These are phyloP conservation scores for Chrysina gloriosa DNA, from an alignment of 2,888 invertebrate genomes.

Conservation along the genomic window DNA sequence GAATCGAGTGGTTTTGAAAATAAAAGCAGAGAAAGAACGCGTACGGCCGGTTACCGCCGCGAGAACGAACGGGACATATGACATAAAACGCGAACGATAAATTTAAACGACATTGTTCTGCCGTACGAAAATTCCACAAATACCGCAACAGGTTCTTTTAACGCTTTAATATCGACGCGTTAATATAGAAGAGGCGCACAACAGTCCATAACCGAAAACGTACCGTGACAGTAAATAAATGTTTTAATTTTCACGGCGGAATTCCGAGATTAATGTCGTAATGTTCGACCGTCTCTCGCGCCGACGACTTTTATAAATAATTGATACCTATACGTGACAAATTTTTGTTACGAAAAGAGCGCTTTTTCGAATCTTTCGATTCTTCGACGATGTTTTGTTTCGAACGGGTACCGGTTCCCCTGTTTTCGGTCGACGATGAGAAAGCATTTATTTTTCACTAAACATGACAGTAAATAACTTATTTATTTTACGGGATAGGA, in stretches of 20 bases:
- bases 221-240: slow-evolving; percentile 41
- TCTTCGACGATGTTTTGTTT: slow-evolving; percentile 5
- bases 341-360: slow-evolving; percentile 24
- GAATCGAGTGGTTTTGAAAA: not conserved
- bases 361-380: slow-evolving; percentile 3
- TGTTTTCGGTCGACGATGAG: not conserved
- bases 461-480: too few relatives aligned
- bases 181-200: slow-evolving; percentile 37
- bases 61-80: slow-evolving; percentile 35
- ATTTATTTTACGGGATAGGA: too few relatives aligned
- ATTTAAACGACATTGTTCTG: slow-evolving; percentile 39
- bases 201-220: slow-evolving; percentile 38
- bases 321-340: slow-evolving; percentile 40
- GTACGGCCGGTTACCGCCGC: slow-evolving; percentile 7
- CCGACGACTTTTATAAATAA: slow-evolving; percentile 40
- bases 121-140: slow-evolving; percentile 40
- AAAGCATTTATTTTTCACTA: slow-evolving; percentile 8
- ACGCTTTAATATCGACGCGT: slow-evolving; percentile 36
- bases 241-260: slow-evolving; percentile 42
- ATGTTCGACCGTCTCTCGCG: slow-evolving; percentile 30
- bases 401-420: not conserved
- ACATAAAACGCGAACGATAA: slow-evolving; percentile 40
- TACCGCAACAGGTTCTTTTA: slow-evolving; percentile 40
- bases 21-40: slow-evolving; percentile 10
- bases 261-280: slow-evolving; percentile 39